Evolutionary conservation across 2,888 invertebrate species (phyloP).

Genomic region (Muschampia plurimacula): DNA sequence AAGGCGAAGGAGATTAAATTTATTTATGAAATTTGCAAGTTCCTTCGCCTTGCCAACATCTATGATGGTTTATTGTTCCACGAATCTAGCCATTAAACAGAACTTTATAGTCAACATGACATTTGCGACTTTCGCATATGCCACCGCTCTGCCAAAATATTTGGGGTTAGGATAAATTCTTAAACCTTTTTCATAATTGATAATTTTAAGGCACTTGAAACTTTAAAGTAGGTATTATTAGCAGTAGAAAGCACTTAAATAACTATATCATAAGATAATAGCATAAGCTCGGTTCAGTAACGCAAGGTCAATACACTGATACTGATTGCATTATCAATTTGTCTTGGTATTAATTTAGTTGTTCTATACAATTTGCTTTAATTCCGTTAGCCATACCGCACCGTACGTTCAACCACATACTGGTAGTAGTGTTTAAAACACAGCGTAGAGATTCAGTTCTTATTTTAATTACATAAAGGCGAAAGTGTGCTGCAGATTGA

Average conservation of each 20-base stretch:
- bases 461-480: constrained; percentile 19
- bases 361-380: constrained; percentile 24
- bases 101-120: too few species aligned
- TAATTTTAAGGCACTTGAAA: too few species aligned
- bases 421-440: not conserved
- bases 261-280: not conserved
- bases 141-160: too few species aligned
- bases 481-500: constrained; percentile 2
- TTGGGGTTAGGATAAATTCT: too few species aligned
- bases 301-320: constrained; percentile 9
- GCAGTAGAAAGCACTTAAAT: not conserved
- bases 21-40: too few species aligned
- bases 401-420: not conserved
- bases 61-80: too few species aligned
- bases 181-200: too few species aligned
- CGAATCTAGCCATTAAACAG: too few species aligned
- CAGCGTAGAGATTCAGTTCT: constrained; percentile 3
- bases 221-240: too few species aligned
- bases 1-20: too few species aligned
- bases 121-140: too few species aligned
- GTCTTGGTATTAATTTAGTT: constrained; percentile 28
- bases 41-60: too few species aligned
- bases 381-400: constrained; percentile 24
- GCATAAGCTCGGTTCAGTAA: not conserved
- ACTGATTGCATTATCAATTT: constrained; percentile 31